phyloP scores from a whole-genome alignment of 2,888 invertebrate genomes.

The Chaetoderma sp. region DNA sequence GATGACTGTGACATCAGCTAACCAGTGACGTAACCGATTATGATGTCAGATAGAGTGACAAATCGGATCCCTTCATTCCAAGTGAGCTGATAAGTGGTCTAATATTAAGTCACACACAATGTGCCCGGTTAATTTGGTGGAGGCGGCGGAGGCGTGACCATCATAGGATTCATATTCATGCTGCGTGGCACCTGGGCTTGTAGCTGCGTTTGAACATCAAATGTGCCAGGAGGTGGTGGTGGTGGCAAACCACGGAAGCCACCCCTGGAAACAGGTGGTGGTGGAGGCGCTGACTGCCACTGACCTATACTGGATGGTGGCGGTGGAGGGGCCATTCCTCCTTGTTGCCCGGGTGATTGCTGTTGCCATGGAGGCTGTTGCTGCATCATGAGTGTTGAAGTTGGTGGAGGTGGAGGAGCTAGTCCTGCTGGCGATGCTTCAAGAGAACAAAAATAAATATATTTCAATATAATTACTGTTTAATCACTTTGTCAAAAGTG shows the following conservation, averaged over 20 bases:
- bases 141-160: conserved; percentile 54
- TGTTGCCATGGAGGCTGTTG: conserved; percentile 54
- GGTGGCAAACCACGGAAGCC: no score
- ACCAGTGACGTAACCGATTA: no score
- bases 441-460: background rate
- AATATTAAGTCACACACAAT: no score
- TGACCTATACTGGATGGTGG: conserved; percentile 58
- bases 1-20: no score
- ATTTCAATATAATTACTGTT: background rate
- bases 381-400: conserved; percentile 13
- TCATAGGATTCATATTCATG: conserved; percentile 44
- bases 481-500: background rate
- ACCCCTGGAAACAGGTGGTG: no score
- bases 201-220: no score
- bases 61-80: no score
- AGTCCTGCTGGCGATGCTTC: conserved; percentile 11
- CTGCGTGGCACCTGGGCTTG: no score
- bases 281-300: conserved; percentile 57
- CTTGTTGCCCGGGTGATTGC: conserved; percentile 69
- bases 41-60: no score
- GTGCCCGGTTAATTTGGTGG: conserved; percentile 48
- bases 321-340: conserved; percentile 54
- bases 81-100: no score
- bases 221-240: conserved; percentile 58
- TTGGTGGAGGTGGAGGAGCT: conserved; percentile 24